Evolutionary conservation across 2,113 vertebrate species (phyloP).

Genomic region (Aythya baeri): DNA sequence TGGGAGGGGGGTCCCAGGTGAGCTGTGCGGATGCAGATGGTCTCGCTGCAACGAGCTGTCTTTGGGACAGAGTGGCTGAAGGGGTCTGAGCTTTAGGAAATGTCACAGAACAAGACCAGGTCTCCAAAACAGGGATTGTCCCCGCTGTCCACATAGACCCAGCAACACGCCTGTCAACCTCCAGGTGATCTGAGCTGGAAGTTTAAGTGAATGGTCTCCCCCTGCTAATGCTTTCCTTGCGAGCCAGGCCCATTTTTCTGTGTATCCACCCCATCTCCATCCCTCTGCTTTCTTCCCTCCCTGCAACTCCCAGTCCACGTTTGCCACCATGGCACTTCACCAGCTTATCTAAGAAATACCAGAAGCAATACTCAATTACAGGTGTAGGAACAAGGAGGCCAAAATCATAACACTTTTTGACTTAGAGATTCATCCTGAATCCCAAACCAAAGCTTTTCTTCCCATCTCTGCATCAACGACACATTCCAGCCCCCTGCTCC

Average conservation of each 20-base stretch:
- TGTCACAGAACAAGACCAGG: neutral
- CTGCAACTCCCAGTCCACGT: neutral
- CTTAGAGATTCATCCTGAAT: neutral
- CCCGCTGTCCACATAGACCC: neutral
- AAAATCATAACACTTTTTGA: neutral
- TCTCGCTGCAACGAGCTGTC: fast-evolving
- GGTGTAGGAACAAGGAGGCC: fast-evolving
- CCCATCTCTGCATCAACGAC: neutral
- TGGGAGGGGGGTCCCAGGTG: neutral
- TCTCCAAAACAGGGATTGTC: fast-evolving
- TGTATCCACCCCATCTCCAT: fast-evolving
- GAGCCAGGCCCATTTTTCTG: fast-evolving
- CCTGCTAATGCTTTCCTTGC: fast-evolving
- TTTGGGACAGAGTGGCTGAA: neutral
- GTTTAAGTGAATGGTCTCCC: neutral
- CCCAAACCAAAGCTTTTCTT: neutral
- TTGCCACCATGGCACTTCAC: fast-evolving
- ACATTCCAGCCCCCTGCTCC: neutral
- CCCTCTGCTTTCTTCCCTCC: neutral
- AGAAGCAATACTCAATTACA: neutral
- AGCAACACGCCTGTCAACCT: neutral
- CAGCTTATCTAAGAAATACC: neutral
- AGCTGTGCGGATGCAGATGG: neutral
- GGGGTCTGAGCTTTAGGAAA: neutral
- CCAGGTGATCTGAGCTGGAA: neutral